Conservation (phyloP, 1,140 invertebrate species). For the Penaeus vannamei region DNA sequence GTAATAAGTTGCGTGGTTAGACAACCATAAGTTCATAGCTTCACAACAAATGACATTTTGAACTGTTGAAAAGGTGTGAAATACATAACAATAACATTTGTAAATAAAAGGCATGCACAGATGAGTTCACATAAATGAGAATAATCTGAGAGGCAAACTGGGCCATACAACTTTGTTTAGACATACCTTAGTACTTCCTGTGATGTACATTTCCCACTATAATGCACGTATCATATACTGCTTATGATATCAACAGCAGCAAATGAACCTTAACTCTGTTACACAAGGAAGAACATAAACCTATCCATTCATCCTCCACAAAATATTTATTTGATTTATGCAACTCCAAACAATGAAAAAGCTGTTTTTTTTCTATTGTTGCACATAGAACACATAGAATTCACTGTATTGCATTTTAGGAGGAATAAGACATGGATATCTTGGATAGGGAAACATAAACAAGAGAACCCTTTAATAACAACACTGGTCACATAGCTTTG, state of each 20-base stretch:
- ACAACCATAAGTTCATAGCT: conserved; percentile 41
- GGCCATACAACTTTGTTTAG: conserved; percentile 45
- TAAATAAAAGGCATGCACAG: conserved; percentile 2
- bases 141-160: conserved; percentile 58
- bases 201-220: conserved; percentile 24
- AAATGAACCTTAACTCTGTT: too few species aligned
- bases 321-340: too few species aligned
- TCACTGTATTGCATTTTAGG: conserved; percentile 37
- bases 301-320: too few species aligned
- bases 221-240: too few species aligned
- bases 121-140: conserved; percentile 38
- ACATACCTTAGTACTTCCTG: not conserved
- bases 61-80: conserved; percentile 39
- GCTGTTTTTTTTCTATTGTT: conserved; percentile 2
- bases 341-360: too few species aligned
- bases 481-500: conserved; percentile 24
- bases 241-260: too few species aligned
- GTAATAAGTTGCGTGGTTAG: conserved; percentile 28
- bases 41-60: conserved; percentile 51
- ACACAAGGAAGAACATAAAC: too few species aligned
- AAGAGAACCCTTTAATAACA: too few species aligned
- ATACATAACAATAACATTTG: conserved; percentile 24
- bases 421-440: conserved; percentile 36
- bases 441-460: not conserved
- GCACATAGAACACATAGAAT: conserved; percentile 46